Base-by-base conservation (phyloP, 2,113 vertebrate species). In the Hoplias malabaricus region DNA sequence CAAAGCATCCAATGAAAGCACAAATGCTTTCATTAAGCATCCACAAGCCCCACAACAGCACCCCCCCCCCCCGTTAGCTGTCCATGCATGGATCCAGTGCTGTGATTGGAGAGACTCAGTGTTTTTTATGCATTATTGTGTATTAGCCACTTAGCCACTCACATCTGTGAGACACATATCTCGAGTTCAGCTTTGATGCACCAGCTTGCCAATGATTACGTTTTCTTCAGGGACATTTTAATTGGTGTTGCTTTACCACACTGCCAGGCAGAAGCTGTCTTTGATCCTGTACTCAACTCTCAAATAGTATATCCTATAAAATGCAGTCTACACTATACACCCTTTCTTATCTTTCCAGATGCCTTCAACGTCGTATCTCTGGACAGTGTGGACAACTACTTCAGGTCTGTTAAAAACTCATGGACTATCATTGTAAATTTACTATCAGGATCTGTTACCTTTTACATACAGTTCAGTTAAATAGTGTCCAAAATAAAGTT, bases 331-430 rank as follows among this genome's bases (percentile, higher is more conserved):
- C 25, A 42, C 13, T 29, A 43, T 67, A 40, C 63, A 66, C 19
- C 38, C 0, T 38, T 10, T 75, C 1, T 63, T 90, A 86, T 89
- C 69, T 77, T 77, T 87, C 79, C 91, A 99, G 98, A 99, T 94
- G 92, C 94, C 42, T 97, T 96, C 92, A 99, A 99, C 84, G 92
- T 98, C 67, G 94, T 96, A 73, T 94, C 90, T 66, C 83, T 95
- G 92, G 91, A 95, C 71, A 99, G 94, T 9, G 36, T 93, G 86
- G 90, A 85, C 85, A 98, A 99, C 88, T 99, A 98, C 87, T 99
- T 96, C 96, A 96, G 96, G 98, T 99, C 91, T 85, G 90, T 88
- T 33, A 38, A 53, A 75, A 57, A 57, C 25, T 29, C 11, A 25
- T 7, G 16, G 43, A 46, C 43, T 46, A 14, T n/a, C n/a, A n/a